Percentiles rank a stretch among this genome's conserved stretches.
phyloP scores from a whole-genome alignment of 2,797 vertebrate species.

The Etheostoma nigrum region DNA sequence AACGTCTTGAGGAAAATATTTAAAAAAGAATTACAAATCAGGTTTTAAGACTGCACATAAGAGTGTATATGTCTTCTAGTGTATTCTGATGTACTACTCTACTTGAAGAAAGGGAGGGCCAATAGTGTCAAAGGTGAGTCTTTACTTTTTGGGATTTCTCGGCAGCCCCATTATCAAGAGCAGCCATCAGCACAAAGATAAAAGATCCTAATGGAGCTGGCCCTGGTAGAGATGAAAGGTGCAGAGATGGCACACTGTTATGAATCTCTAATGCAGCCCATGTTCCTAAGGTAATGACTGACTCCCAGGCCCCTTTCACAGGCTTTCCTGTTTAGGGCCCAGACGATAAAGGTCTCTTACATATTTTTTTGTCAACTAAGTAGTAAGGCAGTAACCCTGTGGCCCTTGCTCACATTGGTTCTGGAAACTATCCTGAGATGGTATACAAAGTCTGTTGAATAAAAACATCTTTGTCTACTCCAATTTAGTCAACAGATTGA shows the following conservation, averaged over 20 bases:
- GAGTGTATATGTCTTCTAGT: conserved; percentile 37
- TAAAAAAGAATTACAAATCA: conserved; percentile 18
- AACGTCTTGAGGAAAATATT: conserved; percentile 36
- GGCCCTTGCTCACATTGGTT: conserved; percentile 55
- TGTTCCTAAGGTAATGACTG: conserved; percentile 82
- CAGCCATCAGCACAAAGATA: conserved; percentile 87
- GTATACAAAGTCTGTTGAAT: conserved; percentile 30
- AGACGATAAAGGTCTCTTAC: conserved; percentile 68
- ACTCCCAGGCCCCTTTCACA: conserved; percentile 77
- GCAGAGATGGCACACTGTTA: conserved; percentile 82
- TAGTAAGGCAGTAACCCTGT: conserved; percentile 67
- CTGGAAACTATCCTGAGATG: conserved; percentile 53
- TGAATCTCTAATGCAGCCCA: conserved; percentile 82
- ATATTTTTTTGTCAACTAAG: conserved; percentile 72
- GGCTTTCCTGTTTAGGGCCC: conserved; percentile 69
- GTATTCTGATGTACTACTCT: conserved; percentile 58
- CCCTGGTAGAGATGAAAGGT: conserved; percentile 85
- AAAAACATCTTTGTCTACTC: conserved; percentile 43
- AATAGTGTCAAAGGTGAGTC: conserved; percentile 78
- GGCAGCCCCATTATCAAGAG: conserved; percentile 84
- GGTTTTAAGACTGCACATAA: conserved; percentile 40
- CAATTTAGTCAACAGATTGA: conserved; percentile 49
- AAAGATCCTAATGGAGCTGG: conserved; percentile 85
- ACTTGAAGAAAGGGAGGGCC: conserved; percentile 68
- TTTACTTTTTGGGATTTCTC: conserved; percentile 86